Evolutionary conservation across 2,888 invertebrate genomes (phyloP), one percentile per base, ranked within the genome.

Genomic region (Hydraecia micacea): DNA sequence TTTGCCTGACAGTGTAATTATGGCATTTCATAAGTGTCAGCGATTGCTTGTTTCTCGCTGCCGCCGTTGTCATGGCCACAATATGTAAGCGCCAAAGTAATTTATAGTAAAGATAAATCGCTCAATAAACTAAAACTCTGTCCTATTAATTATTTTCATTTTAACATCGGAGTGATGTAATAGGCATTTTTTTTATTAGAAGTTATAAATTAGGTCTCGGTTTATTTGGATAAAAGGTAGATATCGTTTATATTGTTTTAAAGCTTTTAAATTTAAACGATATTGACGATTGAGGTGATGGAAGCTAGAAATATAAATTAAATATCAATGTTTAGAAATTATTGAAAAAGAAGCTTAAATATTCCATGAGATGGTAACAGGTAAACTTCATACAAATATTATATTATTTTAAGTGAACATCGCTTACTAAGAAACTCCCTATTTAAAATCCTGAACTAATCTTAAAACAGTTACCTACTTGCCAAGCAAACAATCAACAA

Each of bases 91-190:
- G 85, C 77, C 77, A 85, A 83, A 85, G 80, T 88, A 86, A 90
- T 90, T 87, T 90, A 90, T 87, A 78, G 83, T 80, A 78, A 73
- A 89, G 81, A 87, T 89, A 86, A 89, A 88, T 88, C 82, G 84
- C 77, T 81, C 84, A 81, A 83, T 86, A 89, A 83, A 87, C 86
- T 80, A 87, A 86, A 83, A 74, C 52, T 77, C 49, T 77, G 77
- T 67, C 77, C 80, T 69, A 86, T 87, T 87, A 84, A 87, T 88
- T 86, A 87, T 88, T 81, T 84, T 83, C 72, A 77, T 82, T 83
- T 83, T 83, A 80, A 84, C 81, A 71, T 55, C 70, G 55, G 52
- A 71, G 77, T 86, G 84, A 86, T 84, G 81, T 76, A 32, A 82
- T 77, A 36, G 70, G 66, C 63, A 76, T 83, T 74, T 84, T 74